Base-by-base conservation (phyloP, 2,888 invertebrate genomes). In the Melanophora roralis region DNA sequence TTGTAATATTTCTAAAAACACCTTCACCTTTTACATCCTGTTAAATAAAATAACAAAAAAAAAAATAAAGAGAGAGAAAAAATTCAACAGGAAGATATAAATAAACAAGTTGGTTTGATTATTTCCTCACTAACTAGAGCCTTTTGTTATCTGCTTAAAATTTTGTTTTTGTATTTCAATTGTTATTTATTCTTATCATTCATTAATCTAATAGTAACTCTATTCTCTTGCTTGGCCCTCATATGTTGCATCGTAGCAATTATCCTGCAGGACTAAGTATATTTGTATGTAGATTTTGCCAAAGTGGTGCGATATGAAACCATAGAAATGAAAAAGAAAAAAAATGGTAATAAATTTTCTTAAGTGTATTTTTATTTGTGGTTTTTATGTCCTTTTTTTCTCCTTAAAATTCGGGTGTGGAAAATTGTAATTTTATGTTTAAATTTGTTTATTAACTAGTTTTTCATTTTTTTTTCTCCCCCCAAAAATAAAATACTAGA, bases 371-470 rank as follows among this genome's bases (percentile, higher is more conserved):
- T 85, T 86, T 83, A 76, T 78, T 82, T 82, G 77, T 81, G 72
- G 81, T 81, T 75, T 75, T 78, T 76, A 74, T 78, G 68, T 82
- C 77, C 79, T 80, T 80, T 76, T 51, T 40, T 47, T 71, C 53
- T 57, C 16, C 68, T 40, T 36, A 16, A 64, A 59, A 72, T 68
- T 71, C 72, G 78, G 74, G 75, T 82, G 82, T 81, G 82, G 71
- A 76, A 82, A 83, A 85, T 85, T 84, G 84, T 84, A 85, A 85
- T 87, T 86, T 86, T 85, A 86, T 87, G 86, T 86, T 87, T 85
- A 86, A 86, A 86, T 87, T 87, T 87, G 87, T 87, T 87, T 87
- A 87, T 87, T 87, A 86, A 86, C 85, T 80, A 84, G 68, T 47
- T 68, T 57, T 27, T 45, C 16, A 21, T 36, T 77, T 83, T 55